These are phyloP conservation scores for Anabacerthia variegaticeps DNA, from an alignment of 2,797 vertebrate species.

Conservation along the genomic window DNA sequence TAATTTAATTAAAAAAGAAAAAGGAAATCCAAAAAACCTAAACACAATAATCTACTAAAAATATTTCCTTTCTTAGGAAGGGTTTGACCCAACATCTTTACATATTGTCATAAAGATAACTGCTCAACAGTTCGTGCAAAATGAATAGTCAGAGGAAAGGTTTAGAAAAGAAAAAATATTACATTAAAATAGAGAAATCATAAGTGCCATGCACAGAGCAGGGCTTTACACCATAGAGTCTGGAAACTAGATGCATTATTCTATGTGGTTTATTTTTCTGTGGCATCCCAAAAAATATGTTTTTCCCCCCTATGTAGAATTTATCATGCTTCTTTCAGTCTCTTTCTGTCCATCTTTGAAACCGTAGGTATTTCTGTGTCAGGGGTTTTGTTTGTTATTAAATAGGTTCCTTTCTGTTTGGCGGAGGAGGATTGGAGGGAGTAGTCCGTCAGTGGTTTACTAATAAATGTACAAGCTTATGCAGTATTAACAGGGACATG, in stretches of 20 bases:
- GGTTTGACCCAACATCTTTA: conserved; percentile 75
- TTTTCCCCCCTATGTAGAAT: conserved; percentile 63
- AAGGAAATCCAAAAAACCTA: conserved; percentile 67
- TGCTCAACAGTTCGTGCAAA: conserved; percentile 85
- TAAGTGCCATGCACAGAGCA: conserved; percentile 77
- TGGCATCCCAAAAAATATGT: conserved; percentile 78
- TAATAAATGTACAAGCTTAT: conserved; percentile 85
- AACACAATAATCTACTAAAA: conserved; percentile 83
- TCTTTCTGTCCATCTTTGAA: conserved; percentile 71
- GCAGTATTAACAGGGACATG: conserved; percentile 83
- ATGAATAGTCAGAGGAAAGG: conserved; percentile 70
- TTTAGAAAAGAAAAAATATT: conserved; percentile 71
- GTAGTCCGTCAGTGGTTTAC: conserved; percentile 82
- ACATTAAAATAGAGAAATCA: conserved; percentile 72
- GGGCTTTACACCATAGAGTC: conserved; percentile 71
- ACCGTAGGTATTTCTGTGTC: conserved; percentile 35
- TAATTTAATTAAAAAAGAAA: conserved; percentile 82
- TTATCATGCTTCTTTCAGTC: conserved; percentile 82
- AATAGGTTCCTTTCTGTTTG: conserved; percentile 71
- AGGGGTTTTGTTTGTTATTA: conserved; percentile 28
- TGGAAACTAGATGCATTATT: conserved; percentile 80
- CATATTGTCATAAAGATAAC: conserved; percentile 76
- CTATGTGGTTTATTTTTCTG: conserved; percentile 75
- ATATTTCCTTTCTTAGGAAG: conserved; percentile 80
- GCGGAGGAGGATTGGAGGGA: conserved; percentile 66